Evolutionary conservation across 2,888 invertebrate genomes (phyloP), one percentile per base, ranked within the genome.

Genomic region (Drosophila monieri): DNA sequence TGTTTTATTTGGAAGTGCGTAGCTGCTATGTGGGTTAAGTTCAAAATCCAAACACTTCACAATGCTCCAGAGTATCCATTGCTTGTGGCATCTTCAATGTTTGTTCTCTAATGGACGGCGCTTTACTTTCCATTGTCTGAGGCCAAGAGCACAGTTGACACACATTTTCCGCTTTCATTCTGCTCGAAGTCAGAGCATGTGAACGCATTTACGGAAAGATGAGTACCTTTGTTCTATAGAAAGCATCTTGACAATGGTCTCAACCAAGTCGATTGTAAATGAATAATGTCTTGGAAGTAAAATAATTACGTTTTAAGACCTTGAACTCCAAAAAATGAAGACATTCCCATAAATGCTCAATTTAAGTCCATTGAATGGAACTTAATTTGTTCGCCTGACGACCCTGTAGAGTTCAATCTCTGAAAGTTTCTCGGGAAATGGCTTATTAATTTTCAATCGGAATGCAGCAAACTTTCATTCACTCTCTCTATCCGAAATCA

Each of bases 81-180:
- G 60, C 78, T 35, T 55, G 44, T 68, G 57, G 64, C 80, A 76
- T 61, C 65, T 66, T 52, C 76, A 76, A 35, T 67, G 48, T 76
- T 78, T 74, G 61, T 73, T 65, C 68, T 79, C 73, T 73, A 85
- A 77, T 79, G 77, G 80, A 73, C 48, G 73, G 61, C 74, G 52
- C 85, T 81, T 79, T 67, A 85, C 85, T 80, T 80, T 80, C 80
- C 71, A 77, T 85, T 80, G 80, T 81, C 70, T 66, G 78, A 8
- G 48, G 48, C 46, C 23, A 54, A 73, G 78, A 47, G 68, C 55
- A 49, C 51, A 51, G 52, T 62, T 66, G 80, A 77, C 83, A 79
- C 53, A 78, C 66, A 78, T 80, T 65, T 54, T 44, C 60, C 59
- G 69, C 47, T 69, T 59, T 59, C 46, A 41, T 68, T 68, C 39